phyloP scores from a whole-genome alignment of 35 echinoderm and acorn worm genomes.

The Hemicentrotus pulcherrimus region DNA sequence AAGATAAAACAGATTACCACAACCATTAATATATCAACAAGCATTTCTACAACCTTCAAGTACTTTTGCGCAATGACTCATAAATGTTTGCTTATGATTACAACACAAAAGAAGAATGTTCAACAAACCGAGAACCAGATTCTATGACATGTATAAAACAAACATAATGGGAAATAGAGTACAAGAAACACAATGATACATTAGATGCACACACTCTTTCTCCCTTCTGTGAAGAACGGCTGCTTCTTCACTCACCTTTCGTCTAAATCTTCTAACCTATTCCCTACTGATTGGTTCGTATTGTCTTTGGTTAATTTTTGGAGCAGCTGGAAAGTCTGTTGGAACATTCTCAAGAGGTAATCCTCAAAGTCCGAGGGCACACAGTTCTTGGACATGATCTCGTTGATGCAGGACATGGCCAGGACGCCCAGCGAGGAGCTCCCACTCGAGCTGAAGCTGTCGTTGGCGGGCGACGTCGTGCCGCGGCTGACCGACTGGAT shows the following conservation, averaged over 20 bases:
- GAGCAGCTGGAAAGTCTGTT: conserved; percentile 95
- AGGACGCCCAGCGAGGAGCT: conserved; percentile 95
- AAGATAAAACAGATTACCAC: neutral
- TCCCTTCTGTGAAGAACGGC: neutral
- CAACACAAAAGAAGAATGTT: neutral
- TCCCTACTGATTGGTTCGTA: conserved; percentile 92
- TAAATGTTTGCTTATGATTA: neutral
- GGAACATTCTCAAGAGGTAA: conserved; percentile 87
- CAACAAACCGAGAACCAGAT: neutral
- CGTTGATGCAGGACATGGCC: conserved; percentile 97
- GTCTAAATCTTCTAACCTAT: conserved; percentile 89
- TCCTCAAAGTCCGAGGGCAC: conserved; percentile 98
- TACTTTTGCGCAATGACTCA: neutral
- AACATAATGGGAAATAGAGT: neutral
- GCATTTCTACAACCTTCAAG: neutral
- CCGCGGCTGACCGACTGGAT: conserved; percentile 82
- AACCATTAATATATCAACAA: neutral
- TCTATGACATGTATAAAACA: neutral
- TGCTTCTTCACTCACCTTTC: conserved; percentile 68
- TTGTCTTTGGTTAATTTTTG: conserved; percentile 96
- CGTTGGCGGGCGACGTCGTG: conserved; percentile 60
- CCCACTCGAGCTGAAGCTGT: conserved; percentile 90
- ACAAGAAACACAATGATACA: neutral
- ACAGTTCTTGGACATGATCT: conserved; percentile 98
- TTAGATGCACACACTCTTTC: neutral